phyloP scores from a whole-genome alignment of 53 echinoderm and acorn worm species.

The Crossaster papposus region DNA sequence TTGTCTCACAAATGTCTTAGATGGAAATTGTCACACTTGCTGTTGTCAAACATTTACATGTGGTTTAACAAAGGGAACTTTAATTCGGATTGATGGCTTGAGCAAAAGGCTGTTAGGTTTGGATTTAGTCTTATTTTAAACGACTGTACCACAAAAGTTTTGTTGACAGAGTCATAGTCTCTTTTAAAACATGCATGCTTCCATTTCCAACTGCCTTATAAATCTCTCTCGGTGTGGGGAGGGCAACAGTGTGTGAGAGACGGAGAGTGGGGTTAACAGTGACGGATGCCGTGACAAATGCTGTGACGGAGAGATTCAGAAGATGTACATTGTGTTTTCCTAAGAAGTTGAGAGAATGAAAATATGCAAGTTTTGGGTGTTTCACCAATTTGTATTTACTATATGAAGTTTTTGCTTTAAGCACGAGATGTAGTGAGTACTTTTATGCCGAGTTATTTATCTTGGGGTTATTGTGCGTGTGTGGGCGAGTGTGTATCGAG shows the following conservation, averaged over 20 bases:
- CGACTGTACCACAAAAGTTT: neutral
- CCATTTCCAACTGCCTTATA: slow-evolving; percentile 46
- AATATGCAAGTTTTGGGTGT: slow-evolving; percentile 42
- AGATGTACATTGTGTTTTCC: neutral
- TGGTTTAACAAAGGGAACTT: too few species aligned
- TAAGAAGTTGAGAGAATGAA: neutral
- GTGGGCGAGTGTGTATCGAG: neutral
- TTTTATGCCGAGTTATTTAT: neutral
- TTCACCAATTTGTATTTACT: slow-evolving; percentile 18
- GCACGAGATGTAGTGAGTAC: neutral
- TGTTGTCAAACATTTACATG: too few species aligned
- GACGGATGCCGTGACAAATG: too few species aligned
- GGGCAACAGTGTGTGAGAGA: neutral
- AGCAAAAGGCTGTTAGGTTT: too few species aligned
- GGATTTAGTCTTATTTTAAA: neutral
- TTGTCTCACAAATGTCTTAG: too few species aligned
- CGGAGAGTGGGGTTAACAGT: neutral
- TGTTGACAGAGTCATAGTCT: neutral
- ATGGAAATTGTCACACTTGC: neutral
- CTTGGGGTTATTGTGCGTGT: neutral
- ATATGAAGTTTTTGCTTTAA: slow-evolving; percentile 9
- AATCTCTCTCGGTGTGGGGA: neutral
- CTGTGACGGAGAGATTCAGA: neutral
- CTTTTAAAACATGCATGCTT: slow-evolving; percentile 29
- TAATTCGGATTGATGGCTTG: too few species aligned